Conservation (phyloP, 2,113 vertebrate species). For the Verasper variegatus region DNA sequence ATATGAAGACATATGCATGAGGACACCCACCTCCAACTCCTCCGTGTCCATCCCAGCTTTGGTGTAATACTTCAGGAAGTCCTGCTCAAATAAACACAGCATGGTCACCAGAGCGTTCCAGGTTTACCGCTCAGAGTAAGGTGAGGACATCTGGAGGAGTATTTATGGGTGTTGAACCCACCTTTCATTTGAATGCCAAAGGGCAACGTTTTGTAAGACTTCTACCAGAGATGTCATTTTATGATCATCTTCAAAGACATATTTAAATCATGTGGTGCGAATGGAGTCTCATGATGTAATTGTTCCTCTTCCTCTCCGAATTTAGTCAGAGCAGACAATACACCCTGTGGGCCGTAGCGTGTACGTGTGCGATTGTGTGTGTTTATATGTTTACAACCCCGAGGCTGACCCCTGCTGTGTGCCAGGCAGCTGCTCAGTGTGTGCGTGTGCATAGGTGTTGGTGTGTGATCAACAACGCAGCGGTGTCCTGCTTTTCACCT, state of each 20-base stretch:
- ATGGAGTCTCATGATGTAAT: constrained; percentile 34
- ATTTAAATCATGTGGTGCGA: not conserved
- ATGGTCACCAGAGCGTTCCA: constrained; percentile 53
- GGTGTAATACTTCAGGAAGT: constrained; percentile 91
- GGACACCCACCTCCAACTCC: constrained; percentile 84
- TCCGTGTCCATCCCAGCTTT: constrained; percentile 89
- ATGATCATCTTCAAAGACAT: constrained; percentile 53
- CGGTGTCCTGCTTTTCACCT: constrained; percentile 80
- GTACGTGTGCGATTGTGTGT: not conserved
- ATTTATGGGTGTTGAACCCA: constrained; percentile 54
- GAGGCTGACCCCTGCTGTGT: constrained; percentile 34
- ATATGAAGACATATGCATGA: not conserved
- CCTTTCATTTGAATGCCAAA: constrained; percentile 52
- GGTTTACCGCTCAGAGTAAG: constrained; percentile 48
- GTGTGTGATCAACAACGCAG: constrained; percentile 37
- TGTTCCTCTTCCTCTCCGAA: constrained; percentile 23
- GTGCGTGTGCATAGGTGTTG: constrained; percentile 6
- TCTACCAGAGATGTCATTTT: constrained; percentile 44
- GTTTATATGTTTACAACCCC: constrained; percentile 26
- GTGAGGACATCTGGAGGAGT: constrained; percentile 61
- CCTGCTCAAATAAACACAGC: constrained; percentile 83
- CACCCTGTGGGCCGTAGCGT: not conserved
- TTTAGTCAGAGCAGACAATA: not conserved
- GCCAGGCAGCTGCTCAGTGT: constrained; percentile 36
- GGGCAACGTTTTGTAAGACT: constrained; percentile 42